Evolutionary conservation across 2,797 vertebrate genomes (phyloP).

Genomic region (Rhyacichthys aspro): DNA sequence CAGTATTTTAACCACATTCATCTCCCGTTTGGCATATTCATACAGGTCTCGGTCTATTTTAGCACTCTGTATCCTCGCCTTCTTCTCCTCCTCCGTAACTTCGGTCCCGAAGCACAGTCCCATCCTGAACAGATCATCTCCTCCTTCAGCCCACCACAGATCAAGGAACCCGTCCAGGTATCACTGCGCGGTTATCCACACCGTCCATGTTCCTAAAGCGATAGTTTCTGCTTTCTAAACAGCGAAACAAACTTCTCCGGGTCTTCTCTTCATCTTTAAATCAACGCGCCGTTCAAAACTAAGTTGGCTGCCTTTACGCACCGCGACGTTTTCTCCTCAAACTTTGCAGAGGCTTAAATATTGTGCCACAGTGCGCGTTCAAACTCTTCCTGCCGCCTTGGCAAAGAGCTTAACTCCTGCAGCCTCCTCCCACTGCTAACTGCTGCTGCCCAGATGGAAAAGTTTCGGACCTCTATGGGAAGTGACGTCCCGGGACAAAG

Average conservation of each 20-base stretch:
- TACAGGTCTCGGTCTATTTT: slow-evolving; percentile 79
- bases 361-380: slow-evolving; percentile 27
- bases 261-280: not conserved
- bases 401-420: slow-evolving; percentile 9
- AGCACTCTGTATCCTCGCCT: slow-evolving; percentile 72
- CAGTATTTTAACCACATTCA: slow-evolving; percentile 82
- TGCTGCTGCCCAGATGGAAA: slow-evolving; percentile 35
- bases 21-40: slow-evolving; percentile 76
- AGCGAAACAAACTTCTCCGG: not conserved
- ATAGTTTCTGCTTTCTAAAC: not conserved
- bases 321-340: not conserved
- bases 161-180: slow-evolving; percentile 10
- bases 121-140: slow-evolving; percentile 76
- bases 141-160: slow-evolving; percentile 28
- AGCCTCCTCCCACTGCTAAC: slow-evolving; percentile 48
- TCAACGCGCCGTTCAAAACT: not conserved
- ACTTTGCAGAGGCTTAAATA: not conserved
- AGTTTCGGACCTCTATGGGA: slow-evolving; percentile 60
- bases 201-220: slow-evolving; percentile 2
- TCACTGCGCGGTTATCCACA: not conserved
- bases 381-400: slow-evolving; percentile 50
- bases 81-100: slow-evolving; percentile 78
- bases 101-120: slow-evolving; percentile 83
- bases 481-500: slow-evolving; percentile 53
- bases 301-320: not conserved